Evolutionary conservation across 2,113 vertebrate genomes (phyloP), one percentile per base, ranked within the genome.

Genomic region (Copsychus sechellarum): DNA sequence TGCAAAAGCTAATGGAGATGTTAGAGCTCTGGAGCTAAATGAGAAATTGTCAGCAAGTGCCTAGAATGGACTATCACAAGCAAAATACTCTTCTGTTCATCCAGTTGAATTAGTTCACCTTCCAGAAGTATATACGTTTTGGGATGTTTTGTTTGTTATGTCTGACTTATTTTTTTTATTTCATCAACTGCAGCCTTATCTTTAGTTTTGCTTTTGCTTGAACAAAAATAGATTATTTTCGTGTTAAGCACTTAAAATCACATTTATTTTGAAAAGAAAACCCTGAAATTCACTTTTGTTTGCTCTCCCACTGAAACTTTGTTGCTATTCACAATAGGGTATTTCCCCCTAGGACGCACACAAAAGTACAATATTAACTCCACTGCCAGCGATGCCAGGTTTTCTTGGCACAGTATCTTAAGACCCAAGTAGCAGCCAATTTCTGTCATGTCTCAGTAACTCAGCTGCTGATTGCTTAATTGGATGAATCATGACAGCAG

Each of bases 1-100:
- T 87, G 98, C 98, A 86, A 98, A 97, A 98, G 96, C 81, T 77
- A 97, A 98, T 22, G 95, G 98, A 82, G 98, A 99, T 95, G 38
- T 84, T 87, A 98, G 98, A 97, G 77, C 98, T 64, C 90, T 99
- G 90, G 97, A 99, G 72, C 97, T 99, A 92, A 93, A 99, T 95
- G 97, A 97, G 84, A 98, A 98, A 69, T 97, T 99, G 50, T 97
- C 97, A 62, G 95, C 97, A 81, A 96, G 96, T 95, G 94, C 97
- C 66, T 97, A 97, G 71, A n/a, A 24, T 90, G 77, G 57, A 72
- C 81, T 86, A 3, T 81, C 64, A 66, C 24, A 92, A 93, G 43
- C 36, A 81, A 79, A 86, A 53, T 54, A 62, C 45, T n/a, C 66
- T 79, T 69, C 65, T 10, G 3, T 64, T 88, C 11, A 3, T 28